phyloP scores from a whole-genome alignment of 2,113 vertebrate species.

The Ctenodactylus gundi region DNA sequence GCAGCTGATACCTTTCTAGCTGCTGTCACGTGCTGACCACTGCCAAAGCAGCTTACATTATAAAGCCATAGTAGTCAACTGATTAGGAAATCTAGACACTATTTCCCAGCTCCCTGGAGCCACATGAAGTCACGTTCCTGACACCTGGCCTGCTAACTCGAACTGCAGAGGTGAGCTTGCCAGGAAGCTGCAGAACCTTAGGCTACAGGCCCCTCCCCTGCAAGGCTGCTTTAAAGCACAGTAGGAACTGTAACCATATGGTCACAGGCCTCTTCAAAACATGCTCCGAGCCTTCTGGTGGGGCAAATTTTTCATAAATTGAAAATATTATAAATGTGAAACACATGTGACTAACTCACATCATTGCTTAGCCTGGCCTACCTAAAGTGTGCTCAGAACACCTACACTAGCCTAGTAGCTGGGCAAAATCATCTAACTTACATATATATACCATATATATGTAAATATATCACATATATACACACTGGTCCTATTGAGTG shows the following conservation, averaged over 20 bases:
- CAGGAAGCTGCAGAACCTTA: not conserved
- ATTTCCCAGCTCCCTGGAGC: not conserved
- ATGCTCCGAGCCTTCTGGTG: too few relatives aligned
- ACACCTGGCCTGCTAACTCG: not conserved
- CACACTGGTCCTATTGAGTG: too few relatives aligned
- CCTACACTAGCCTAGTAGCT: not conserved
- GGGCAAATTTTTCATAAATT: not conserved
- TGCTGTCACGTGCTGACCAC: too few relatives aligned
- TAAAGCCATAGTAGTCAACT: not conserved
- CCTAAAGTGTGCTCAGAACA: not conserved
- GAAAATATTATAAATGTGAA: not conserved
- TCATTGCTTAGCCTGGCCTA: not conserved
- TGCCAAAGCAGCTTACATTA: not conserved
- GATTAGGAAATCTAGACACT: not conserved
- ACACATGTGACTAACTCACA: not conserved
- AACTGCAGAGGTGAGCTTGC: not conserved
- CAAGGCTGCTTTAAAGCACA: not conserved
- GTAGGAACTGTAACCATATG: too few relatives aligned
- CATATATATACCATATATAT: too few relatives aligned
- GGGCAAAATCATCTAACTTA: not conserved
- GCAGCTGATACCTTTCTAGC: not conserved
- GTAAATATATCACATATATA: too few relatives aligned
- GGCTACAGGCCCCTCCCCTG: not conserved
- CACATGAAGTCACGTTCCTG: not conserved
- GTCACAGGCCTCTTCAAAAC: too few relatives aligned